Conservation (phyloP, 2,888 invertebrate genomes). For the Ochropleura plecta region DNA sequence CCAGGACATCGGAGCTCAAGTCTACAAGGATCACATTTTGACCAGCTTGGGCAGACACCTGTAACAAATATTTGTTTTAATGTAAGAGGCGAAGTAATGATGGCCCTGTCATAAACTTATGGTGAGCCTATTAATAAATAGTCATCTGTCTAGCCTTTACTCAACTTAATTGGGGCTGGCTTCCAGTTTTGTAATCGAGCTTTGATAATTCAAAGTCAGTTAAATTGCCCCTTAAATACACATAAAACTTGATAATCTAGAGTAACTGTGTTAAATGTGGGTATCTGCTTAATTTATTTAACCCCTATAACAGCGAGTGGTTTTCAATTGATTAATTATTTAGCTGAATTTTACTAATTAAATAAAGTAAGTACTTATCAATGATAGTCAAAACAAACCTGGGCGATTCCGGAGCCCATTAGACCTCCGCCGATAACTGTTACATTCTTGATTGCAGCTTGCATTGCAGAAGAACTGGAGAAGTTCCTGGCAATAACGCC, state of each 20-base stretch:
- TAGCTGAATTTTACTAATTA: background rate
- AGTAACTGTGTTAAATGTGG: background rate
- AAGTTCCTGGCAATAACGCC: slow-evolving; percentile 81
- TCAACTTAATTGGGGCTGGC: no score
- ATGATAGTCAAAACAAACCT: slow-evolving; percentile 88
- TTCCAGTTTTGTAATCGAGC: background rate
- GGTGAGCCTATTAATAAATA: background rate
- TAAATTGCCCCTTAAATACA: background rate
- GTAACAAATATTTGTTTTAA: slow-evolving; percentile 18
- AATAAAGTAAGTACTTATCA: background rate
- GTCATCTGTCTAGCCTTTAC: no score
- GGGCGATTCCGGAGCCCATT: slow-evolving; percentile 97
- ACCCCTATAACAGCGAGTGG: no score
- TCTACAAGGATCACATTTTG: slow-evolving; percentile 96
- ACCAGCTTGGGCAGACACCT: slow-evolving; percentile 96
- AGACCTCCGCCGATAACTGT: slow-evolving; percentile 96
- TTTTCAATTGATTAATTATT: background rate
- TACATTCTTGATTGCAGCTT: slow-evolving; percentile 93
- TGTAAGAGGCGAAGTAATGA: background rate
- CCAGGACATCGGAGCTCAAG: slow-evolving; percentile 92
- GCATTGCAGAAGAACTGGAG: slow-evolving; percentile 79
- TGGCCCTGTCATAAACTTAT: background rate
- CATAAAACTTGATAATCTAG: background rate
- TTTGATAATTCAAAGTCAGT: background rate
- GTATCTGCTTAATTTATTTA: background rate